Evolutionary conservation across 2,888 invertebrate species (phyloP), one percentile per base, ranked within the genome.

Genomic region (Hesperia comma): DNA sequence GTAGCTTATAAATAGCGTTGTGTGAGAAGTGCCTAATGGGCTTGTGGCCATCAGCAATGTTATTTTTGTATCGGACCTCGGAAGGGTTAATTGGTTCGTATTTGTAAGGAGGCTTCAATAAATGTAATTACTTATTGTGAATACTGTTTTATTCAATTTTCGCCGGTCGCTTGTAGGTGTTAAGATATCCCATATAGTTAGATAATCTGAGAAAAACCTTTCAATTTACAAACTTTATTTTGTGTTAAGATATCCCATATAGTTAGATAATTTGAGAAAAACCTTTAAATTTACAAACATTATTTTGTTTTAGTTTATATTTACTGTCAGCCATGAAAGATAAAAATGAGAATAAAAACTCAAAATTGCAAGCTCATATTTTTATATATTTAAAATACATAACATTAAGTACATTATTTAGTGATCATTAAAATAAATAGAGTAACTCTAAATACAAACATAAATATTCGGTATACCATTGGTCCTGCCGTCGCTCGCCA

Each of bases 351-450:
- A 63, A 49, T 63, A 75, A 77, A 63, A 63, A 7, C 12, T 62
- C 72, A 2, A 70, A 61, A 51, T 58, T 61, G 33, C 74, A 87
- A 86, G 86, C 87, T 87, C 87, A 82, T 82, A 80, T 75, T 80
- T 82, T 77, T 83, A 82, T 85, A 80, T 86, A 85, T 84, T 81
- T 77, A 78, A 76, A 79, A 78, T 81, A 74, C 80, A 76, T 84
- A 84, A 87, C 81, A 80, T 86, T 90, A 89, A 88, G 88, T 90
- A 90, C 88, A 85, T 77, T 46, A 46, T 17, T 46, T 78, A 75
- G 76, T 79, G 73, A 78, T 77, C 71, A 72, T 69, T 79, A 75
- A 81, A 85, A 83, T 83, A 84, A 86, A 84, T 85, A 84, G 71
- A 79, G 74, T 75, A 74, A 77, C 49, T 63, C 62, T 70, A 70